Base-by-base conservation (phyloP, 2,113 vertebrate genomes). In the Perca schrenkii region DNA sequence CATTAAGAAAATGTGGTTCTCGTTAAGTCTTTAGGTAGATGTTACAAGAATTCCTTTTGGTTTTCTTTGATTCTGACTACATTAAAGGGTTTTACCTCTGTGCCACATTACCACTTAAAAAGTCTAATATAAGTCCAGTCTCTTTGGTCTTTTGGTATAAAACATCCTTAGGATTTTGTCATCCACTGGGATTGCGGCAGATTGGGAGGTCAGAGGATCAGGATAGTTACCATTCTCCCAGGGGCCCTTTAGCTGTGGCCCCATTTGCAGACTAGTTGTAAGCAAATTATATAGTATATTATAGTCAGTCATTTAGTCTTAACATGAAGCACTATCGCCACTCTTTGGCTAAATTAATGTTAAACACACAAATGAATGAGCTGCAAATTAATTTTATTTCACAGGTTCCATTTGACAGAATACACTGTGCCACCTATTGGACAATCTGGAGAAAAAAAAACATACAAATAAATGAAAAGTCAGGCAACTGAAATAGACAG, bases 341-440 rank as follows among this genome's bases (percentile, higher is more conserved):
- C 71, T 86, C 3, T 78, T 14, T 86, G 89, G 78, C 19, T 21
- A 19, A 61, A 67, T 61, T 11, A 25, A 47, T 22, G 0, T 16
- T 40, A 66, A 16, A 40, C 2, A 74, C 17, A 43, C 16, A 58
- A 64, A 22, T 6, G 0, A 52, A 7, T 86, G 12, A 28, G 34
- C 66, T n/a, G 15, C 17, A 62, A 19, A 16, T 34, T 0, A 0
- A 16, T 77, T 90, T 92, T 84, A 91, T 89, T 86, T 69, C 4
- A 56, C 13, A 1, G 3, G 47, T 28, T 66, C 31, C 17, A 62
- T 58, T 40, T 56, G 28, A 60, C 15, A 50, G 17, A 56, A 21
- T n/a, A 5, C 3, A 13, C 15, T 3, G 2, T 50, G 3, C 1
- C 8, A 17, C 67, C 13, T 81, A 61, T 49, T 0, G 3, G 4